Conservation (phyloP, 2,797 vertebrate species). For the Hyperoplus lanceolatus region DNA sequence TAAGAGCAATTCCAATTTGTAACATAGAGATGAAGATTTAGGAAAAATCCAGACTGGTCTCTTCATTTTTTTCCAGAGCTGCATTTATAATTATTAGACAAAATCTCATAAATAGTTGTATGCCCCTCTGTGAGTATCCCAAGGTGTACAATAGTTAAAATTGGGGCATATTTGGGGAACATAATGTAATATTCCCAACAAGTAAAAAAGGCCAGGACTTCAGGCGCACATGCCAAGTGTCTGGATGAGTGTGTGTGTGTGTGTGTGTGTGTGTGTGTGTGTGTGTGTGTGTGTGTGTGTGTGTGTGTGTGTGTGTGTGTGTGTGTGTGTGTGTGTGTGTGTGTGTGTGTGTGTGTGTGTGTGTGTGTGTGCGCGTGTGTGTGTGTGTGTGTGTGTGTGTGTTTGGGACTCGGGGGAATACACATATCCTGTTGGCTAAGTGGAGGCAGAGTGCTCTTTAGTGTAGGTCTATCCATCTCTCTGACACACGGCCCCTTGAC, state of each 20-base stretch:
- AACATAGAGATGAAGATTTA: too few species aligned
- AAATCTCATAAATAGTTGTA: background rate
- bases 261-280: too few species aligned
- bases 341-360: too few species aligned
- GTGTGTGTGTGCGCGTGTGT: too few species aligned
- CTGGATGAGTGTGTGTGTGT: too few species aligned
- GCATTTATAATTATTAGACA: too few species aligned
- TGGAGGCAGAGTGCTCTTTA: conserved; percentile 76
- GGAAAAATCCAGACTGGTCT: too few species aligned
- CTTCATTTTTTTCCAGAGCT: too few species aligned
- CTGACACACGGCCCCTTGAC: conserved; percentile 69
- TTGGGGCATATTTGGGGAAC: background rate
- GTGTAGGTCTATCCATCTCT: conserved; percentile 77
- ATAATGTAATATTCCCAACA: conserved; percentile 4
- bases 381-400: conserved; percentile 3
- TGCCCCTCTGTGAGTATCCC: background rate
- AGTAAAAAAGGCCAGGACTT: background rate
- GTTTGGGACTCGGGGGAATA: conserved; percentile 67
- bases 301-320: too few species aligned
- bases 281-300: too few species aligned
- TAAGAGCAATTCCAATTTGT: too few species aligned
- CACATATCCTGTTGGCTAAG: conserved; percentile 66
- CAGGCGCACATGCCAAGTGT: conserved; percentile 33
- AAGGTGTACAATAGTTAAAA: conserved; percentile 1
- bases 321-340: too few species aligned